Evolutionary conservation across 2,113 vertebrate species (phyloP), one percentile per base, ranked within the genome.

Genomic region (Oriolus oriolus): DNA sequence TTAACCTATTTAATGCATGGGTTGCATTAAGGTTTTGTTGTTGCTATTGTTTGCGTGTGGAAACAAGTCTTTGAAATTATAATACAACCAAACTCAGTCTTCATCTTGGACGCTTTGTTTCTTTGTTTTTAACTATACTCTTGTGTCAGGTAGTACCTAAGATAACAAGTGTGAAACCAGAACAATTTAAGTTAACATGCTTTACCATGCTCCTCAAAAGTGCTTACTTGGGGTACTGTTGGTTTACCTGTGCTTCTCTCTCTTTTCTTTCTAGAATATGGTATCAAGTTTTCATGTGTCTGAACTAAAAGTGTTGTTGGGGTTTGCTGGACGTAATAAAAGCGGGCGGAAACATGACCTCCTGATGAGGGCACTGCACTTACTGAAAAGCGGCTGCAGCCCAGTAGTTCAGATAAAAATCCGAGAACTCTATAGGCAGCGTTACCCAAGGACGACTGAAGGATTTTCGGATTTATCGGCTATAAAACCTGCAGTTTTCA

Each of bases 281-380:
- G 92, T 99, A 96, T 98, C 98, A 96, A 98, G 98, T 97, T 99
- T 99, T 97, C 98, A 98, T 52, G 98, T 99, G 91, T 99, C 98
- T 96, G 98, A 99, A 90, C 98, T 99, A 10, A 98, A 98, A 98
- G 98, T 98, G 64, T 96, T 99, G 90, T 88, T 99, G 97, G 98
- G 98, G 70, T 99, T 99, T 97, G 98, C 98, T 64, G 98, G 98
- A 77, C 97, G 97, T 94, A 99, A 98, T 94, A 98, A 98, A 97
- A 99, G 98, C 10, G 98, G 98, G 28, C 98, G 98, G 82, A 99
- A 99, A 87, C 98, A 98, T 98, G 98, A 98, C 96, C 98, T 99
- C 82, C 98, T 98, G 74, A 98, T 99, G 98, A 98, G 98, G 96
- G 98, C 98, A 50, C 94, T 98, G 97, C 98, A 98, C 91, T 97